Evolutionary conservation across 2,888 invertebrate species (phyloP), one percentile per base, ranked within the genome.

Genomic region (Nudaria mundana): DNA sequence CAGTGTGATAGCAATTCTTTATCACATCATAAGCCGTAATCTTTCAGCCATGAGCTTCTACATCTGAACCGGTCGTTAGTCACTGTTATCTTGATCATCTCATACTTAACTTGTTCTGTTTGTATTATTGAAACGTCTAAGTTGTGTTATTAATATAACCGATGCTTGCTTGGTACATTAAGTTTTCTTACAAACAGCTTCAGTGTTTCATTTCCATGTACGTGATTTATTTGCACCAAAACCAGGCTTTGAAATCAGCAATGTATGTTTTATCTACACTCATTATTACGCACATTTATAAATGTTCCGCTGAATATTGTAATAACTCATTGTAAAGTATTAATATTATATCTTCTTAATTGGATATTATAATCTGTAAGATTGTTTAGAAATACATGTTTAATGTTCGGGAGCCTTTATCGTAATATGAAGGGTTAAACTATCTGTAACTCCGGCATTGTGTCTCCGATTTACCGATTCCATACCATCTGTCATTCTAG

Each of bases 11-110:
- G 63, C 73, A 66, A 72, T 61, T 66, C 69, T 60, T 66, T 63
- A 67, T 76, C 79, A 75, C 69, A 61, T 74, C 78, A 77, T 75
- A 64, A 68, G 71, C 71, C 68, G 72, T 71, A 63, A 66, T 68
- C 60, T 64, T 66, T 68, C 66, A 65, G 64, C 65, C 66, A 66
- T 71, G 66, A 69, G 75, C 74, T 77, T 76, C 59, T 61, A 60
- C 59, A 66, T 66, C 53, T 61, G 56, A 64, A 58, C 60, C 56
- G 56, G 60, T 63, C 51, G 57, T 61, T 61, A 55, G 50, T 56
- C 56, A 58, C 56, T 42, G 46, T 48, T 48, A 53, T 58, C 52
- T 56, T 58, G 60, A 64, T 64, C 53, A 59, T 57, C 53, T 56
- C 57, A 61, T 61, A 44, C 40, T 47, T 56, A 60, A 56, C 52